Evolutionary conservation across 2,888 invertebrate genomes (phyloP).

Genomic region (Schizaphis graminum): DNA sequence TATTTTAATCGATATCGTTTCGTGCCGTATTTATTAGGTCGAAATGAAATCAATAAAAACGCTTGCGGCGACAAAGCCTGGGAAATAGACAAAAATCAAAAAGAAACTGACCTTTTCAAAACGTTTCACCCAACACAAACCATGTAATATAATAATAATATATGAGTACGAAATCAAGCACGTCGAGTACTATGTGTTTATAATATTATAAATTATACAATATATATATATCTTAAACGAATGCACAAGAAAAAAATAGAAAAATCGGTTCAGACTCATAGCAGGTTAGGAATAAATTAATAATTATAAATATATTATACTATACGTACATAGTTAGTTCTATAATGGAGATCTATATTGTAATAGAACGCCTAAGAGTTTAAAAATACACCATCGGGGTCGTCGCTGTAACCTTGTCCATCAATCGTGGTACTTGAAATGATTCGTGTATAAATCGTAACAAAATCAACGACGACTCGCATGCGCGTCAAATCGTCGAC

Average conservation of each 20-base stretch:
- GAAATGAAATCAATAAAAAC: slow-evolving; percentile 24
- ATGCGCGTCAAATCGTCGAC: not conserved
- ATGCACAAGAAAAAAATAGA: not conserved
- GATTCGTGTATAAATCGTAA: not conserved
- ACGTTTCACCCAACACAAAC: not conserved
- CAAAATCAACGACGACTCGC: not conserved
- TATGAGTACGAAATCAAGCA: not conserved
- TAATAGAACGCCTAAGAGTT: not conserved
- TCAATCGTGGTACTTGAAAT: not conserved
- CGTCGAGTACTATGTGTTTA: not conserved
- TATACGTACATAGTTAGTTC: not conserved
- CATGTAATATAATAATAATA: slow-evolving; percentile 4
- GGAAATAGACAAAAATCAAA: slow-evolving; percentile 35
- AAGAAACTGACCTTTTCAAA: slow-evolving; percentile 54
- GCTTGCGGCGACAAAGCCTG: slow-evolving; percentile 49
- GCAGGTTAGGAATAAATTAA: not conserved
- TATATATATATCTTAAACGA: not conserved
- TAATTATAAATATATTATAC: not conserved
- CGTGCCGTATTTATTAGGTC: slow-evolving; percentile 46
- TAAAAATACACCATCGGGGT: not conserved
- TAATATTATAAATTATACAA: slow-evolving; percentile 1
- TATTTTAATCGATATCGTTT: slow-evolving; percentile 45
- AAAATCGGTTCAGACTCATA: not conserved
- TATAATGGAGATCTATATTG: not conserved
- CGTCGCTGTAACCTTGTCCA: not conserved